Base-by-base conservation (phyloP, 37 sponge, comb jelly and placozoan genomes). In the Spongilla lacustris region DNA sequence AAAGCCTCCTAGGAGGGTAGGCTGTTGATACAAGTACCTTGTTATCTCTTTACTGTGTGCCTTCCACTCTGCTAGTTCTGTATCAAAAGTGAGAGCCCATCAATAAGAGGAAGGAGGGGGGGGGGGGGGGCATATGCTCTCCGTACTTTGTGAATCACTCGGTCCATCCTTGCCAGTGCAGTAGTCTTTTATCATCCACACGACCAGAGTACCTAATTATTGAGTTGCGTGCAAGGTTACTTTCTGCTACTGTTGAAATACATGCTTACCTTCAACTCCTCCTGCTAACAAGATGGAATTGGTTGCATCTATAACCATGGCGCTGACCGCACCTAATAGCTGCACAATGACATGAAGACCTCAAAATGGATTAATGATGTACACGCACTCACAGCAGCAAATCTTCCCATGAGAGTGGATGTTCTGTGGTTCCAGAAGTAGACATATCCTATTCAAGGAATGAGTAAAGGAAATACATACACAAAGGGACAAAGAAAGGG, bases 371-470 rank as follows among this genome's bases (percentile, higher is more conserved):
- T 0, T 10, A n/a, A n/a, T n/a, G n/a, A n/a, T n/a, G n/a, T n/a
- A n/a, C n/a, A n/a, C n/a, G 24, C 4, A 81, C 95, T 89, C 68
- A 92, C 92, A 17, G 90, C 92, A 71, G 30, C 27, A 49, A 91
- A 92, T 0, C 26, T 8, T 66, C 92, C 95, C 73, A 73, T 78
- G 31, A 89, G 89, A 37, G 31, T 73, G 23, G 49, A 50, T 1
- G 77, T 31, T 4, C 86, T 81, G 74, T 92, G 89, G 29, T 94
- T 94, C 97, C 97, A 96, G 68, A 96, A 96, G 46, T 91, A 89
- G 6, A 96, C 67, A 69, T 88, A 89, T 13, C 97, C 97, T 96
- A 11, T 41, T 22, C 38, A 24, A 72, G 30, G 2, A 2, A 81
- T 0, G 4, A 10, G 22, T 0, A 69, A 71, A 82, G 24, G 0